phyloP scores from a whole-genome alignment of 2,113 vertebrate species.

The Anas platyrhynchos region DNA sequence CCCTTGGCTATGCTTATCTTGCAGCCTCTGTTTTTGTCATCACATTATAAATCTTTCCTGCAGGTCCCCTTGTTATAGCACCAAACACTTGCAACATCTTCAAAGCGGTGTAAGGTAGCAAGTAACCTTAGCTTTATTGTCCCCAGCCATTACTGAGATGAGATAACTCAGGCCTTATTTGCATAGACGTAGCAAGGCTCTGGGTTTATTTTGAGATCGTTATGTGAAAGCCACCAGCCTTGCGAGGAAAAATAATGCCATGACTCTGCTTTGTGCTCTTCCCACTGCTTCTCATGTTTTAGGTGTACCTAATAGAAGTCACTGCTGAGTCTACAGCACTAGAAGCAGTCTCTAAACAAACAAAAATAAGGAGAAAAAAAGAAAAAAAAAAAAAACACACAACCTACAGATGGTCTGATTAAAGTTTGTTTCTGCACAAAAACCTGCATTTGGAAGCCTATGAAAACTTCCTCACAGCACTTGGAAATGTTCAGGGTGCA shows the following conservation, averaged over 20 bases:
- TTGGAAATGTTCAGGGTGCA: background rate
- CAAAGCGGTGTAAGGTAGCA: background rate
- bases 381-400: background rate
- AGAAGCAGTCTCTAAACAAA: background rate
- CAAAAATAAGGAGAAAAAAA: background rate
- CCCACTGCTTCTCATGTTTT: background rate
- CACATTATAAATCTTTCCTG: fast-evolving
- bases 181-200: background rate
- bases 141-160: background rate
- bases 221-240: background rate
- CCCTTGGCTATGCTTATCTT: fast-evolving
- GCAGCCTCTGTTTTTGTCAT: background rate
- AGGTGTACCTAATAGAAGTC: background rate
- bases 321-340: background rate
- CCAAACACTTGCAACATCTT: fast-evolving
- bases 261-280: background rate
- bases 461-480: background rate
- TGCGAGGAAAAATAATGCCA: background rate
- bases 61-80: background rate
- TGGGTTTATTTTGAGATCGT: background rate
- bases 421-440: background rate
- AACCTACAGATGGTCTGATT: background rate
- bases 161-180: background rate
- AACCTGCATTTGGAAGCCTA: background rate
- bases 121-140: too few relatives aligned